Conservation (phyloP, 2,888 invertebrate species). For the Ophraella communa region DNA sequence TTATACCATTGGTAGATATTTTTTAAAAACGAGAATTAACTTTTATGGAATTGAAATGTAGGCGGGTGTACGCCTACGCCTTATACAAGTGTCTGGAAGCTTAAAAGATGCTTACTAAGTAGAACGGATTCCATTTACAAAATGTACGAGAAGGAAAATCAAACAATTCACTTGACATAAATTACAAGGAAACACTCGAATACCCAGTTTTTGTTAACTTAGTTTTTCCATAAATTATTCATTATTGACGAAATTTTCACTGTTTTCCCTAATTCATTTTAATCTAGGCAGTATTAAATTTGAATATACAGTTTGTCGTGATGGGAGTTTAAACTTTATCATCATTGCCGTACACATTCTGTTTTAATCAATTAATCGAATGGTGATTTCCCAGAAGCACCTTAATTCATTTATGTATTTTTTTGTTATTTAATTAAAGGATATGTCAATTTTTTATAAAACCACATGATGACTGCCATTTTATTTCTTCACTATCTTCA, state of each 20-base stretch:
- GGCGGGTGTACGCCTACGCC: too few relatives aligned
- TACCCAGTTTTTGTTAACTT: conserved; percentile 26
- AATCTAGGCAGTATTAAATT: conserved; percentile 13
- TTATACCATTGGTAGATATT: too few relatives aligned
- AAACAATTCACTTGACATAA: conserved; percentile 25
- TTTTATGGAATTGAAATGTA: too few relatives aligned
- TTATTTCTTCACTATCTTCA: too few relatives aligned
- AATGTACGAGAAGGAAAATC: conserved; percentile 18
- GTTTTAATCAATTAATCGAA: too few relatives aligned
- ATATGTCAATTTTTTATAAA: too few relatives aligned
- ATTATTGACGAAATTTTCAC: conserved; percentile 34
- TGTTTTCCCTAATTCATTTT: conserved; percentile 32
- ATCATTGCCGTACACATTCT: not conserved
- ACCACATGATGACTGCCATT: too few relatives aligned
- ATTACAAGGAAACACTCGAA: conserved; percentile 27
- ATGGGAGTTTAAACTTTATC: not conserved
- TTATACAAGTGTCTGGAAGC: not conserved
- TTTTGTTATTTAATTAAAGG: too few relatives aligned
- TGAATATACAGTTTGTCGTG: not conserved
- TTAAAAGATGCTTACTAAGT: conserved; percentile 16
- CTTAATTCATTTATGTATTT: too few relatives aligned
- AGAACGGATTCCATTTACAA: conserved; percentile 21
- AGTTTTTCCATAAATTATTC: conserved; percentile 32
- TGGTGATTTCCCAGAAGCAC: too few relatives aligned
- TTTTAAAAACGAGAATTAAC: too few relatives aligned